phyloP scores from a whole-genome alignment of 2,797 vertebrate genomes.

The Scarus forsteni region DNA sequence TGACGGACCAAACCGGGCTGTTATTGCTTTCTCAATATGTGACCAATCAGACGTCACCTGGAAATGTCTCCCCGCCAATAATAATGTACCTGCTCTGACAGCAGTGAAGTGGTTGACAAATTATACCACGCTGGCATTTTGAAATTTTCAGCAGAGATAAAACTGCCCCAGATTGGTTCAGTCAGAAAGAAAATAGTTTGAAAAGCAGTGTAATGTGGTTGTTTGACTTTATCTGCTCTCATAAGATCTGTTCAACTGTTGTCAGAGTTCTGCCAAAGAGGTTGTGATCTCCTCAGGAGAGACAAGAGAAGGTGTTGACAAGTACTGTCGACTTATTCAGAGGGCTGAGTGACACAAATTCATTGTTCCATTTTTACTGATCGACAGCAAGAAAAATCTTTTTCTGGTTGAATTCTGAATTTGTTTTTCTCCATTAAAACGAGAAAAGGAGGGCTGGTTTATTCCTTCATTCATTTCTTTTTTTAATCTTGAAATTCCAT shows the following conservation, averaged over 20 bases:
- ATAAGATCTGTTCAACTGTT: conserved; percentile 40
- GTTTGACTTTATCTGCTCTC: conserved; percentile 4
- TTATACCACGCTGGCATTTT: conserved; percentile 3
- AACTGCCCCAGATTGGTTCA: conserved; percentile 7
- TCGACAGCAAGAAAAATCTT: too few species aligned
- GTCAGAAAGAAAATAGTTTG: conserved; percentile 23
- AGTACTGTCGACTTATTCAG: background rate
- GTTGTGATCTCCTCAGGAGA: conserved; percentile 16
- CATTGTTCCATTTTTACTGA: too few species aligned
- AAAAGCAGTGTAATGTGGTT: conserved; percentile 2
- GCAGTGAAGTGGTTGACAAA: conserved; percentile 5
- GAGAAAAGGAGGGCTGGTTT: too few species aligned
- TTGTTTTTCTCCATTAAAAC: too few species aligned
- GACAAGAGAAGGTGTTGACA: conserved; percentile 15
- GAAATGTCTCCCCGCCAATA: background rate
- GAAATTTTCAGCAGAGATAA: conserved; percentile 13
- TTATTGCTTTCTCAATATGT: too few species aligned
- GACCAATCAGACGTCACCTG: background rate
- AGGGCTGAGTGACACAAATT: conserved; percentile 1
- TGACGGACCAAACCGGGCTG: too few species aligned
- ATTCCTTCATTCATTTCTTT: too few species aligned
- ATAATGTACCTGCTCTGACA: background rate
- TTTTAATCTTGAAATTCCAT: too few species aligned
- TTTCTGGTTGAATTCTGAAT: too few species aligned
- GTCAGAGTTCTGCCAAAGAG: conserved; percentile 30